Percentiles rank a stretch among this genome's conserved stretches.
phyloP scores from a whole-genome alignment of 1,140 invertebrate species.

The Drosophila orena region DNA sequence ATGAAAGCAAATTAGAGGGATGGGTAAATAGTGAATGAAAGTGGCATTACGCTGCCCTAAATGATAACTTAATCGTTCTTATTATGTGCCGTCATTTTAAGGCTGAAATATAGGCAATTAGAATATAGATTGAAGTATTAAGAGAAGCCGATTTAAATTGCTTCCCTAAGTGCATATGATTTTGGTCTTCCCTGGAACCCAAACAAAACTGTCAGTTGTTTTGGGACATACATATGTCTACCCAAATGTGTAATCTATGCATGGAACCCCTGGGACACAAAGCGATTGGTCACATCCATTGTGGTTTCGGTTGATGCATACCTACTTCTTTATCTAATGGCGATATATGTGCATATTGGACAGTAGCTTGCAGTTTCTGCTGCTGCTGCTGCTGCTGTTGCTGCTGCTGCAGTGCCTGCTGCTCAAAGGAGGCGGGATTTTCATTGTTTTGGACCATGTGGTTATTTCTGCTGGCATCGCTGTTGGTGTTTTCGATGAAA shows the following conservation, averaged over 20 bases:
- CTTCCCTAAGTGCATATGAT: not conserved
- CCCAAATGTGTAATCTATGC: not conserved
- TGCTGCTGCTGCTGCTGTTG: conserved; percentile 29
- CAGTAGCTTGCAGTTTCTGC: conserved; percentile 30
- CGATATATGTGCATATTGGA: conserved; percentile 75
- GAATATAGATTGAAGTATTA: too few relatives aligned
- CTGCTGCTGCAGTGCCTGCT: conserved; percentile 7
- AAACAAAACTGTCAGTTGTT: not conserved
- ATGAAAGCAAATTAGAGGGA: conserved; percentile 7
- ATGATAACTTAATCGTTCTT: conserved; percentile 1
- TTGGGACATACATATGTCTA: too few relatives aligned
- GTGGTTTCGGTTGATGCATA: conserved; percentile 60
- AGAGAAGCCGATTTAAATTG: not conserved
- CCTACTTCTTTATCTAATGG: conserved; percentile 84
- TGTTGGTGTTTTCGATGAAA: conserved; percentile 66
- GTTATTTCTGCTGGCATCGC: conserved; percentile 13
- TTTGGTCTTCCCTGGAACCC: not conserved
- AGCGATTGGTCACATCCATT: conserved; percentile 5
- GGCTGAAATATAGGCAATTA: too few relatives aligned
- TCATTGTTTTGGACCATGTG: conserved; percentile 32
- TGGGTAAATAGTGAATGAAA: conserved; percentile 12
- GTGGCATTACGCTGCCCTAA: conserved; percentile 15
- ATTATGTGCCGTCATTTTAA: not conserved
- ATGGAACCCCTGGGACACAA: not conserved
- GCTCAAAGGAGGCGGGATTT: conserved; percentile 47